Conservation (phyloP, 2,797 vertebrate species). For the Prionace glauca region DNA sequence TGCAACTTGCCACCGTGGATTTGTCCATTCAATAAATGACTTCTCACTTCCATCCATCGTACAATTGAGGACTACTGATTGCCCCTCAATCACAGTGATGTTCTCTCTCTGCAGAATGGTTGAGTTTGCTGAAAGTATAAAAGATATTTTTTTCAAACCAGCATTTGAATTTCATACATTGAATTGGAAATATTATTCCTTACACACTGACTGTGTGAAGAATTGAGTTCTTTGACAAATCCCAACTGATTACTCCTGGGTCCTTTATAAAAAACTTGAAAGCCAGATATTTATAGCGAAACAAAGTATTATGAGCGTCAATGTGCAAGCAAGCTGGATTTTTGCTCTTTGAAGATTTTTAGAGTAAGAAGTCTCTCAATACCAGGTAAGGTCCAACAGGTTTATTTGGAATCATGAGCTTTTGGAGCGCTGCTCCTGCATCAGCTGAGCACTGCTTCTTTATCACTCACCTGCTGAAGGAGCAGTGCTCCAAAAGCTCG, state of each 20-base stretch:
- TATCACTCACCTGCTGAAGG: no score
- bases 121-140: background rate
- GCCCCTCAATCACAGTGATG: conserved; percentile 18
- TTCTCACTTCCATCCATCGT: background rate
- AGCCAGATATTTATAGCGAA: background rate
- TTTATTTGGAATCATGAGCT: no score
- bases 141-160: background rate
- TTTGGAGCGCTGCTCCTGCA: no score
- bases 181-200: background rate
- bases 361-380: no score
- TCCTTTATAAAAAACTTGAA: background rate
- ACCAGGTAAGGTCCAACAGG: no score
- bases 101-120: background rate
- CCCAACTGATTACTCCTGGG: background rate
- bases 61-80: conserved; percentile 9
- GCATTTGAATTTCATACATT: background rate
- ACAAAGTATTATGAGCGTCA: background rate
- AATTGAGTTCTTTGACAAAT: background rate
- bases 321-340: background rate
- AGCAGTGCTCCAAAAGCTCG: no score
- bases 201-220: background rate
- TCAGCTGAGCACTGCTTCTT: no score
- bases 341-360: background rate
- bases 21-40: conserved; percentile 12
- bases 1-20: background rate